Percentiles rank a stretch among this genome's conserved stretches.
phyloP scores from a whole-genome alignment of 2,888 invertebrate genomes.

The Chalcosyrphus nemorum region DNA sequence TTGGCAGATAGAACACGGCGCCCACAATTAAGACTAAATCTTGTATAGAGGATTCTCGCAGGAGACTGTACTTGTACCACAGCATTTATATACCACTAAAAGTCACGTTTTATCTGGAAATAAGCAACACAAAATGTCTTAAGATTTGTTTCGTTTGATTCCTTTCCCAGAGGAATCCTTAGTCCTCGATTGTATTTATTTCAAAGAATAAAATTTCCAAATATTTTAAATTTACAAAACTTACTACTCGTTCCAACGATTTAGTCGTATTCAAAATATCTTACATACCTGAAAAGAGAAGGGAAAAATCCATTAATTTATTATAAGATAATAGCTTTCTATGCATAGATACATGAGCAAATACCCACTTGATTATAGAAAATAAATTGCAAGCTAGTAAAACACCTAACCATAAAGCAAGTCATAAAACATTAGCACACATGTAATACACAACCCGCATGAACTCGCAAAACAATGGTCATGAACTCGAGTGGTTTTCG shows the following conservation, averaged over 20 bases:
- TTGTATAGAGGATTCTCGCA: too few species aligned
- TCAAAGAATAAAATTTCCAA: too few species aligned
- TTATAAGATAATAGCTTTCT: neutral
- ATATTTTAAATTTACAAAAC: neutral
- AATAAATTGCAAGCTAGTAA: constrained; percentile 37
- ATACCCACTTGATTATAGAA: constrained; percentile 20
- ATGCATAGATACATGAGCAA: neutral
- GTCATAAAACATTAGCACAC: constrained; percentile 1
- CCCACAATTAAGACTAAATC: too few species aligned
- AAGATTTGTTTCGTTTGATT: too few species aligned
- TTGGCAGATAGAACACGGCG: too few species aligned
- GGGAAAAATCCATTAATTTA: constrained; percentile 1
- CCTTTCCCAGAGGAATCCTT: too few species aligned
- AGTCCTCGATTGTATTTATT: too few species aligned
- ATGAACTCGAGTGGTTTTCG: constrained; percentile 57
- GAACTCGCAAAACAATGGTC: constrained; percentile 34
- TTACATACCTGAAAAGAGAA: constrained; percentile 47
- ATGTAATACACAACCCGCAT: constrained; percentile 10
- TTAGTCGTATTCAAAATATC: neutral
- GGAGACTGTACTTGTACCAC: too few species aligned
- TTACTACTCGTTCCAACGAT: constrained; percentile 5
- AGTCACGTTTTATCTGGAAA: too few species aligned
- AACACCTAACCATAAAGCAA: constrained; percentile 16
- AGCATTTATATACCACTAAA: too few species aligned
- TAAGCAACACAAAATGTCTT: too few species aligned